Percentiles rank a stretch among this genome's conserved stretches.
Evolutionary conservation across 92 coral and sea anemone genomes (phyloP).

Genomic region (Siderastrea radians): DNA sequence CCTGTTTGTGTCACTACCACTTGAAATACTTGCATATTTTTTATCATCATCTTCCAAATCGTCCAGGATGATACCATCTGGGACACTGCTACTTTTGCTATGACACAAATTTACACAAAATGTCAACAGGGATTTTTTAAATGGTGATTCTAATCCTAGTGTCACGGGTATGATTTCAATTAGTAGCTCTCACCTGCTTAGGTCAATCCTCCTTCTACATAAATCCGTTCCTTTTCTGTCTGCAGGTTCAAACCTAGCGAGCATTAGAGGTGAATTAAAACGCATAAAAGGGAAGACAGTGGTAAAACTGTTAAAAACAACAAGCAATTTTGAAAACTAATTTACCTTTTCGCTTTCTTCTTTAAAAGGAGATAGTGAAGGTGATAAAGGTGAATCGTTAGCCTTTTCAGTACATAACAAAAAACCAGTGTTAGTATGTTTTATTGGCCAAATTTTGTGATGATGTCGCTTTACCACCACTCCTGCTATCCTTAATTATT

Average conservation of each 20-base stretch:
- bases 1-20: conserved; percentile 1
- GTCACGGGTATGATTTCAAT: not conserved
- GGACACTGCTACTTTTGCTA: conserved; percentile 11
- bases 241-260: not conserved
- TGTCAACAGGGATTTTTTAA: not conserved
- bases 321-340: not conserved
- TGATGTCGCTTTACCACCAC: no score
- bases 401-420: no score
- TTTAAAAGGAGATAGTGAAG: conserved; percentile 2
- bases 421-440: no score
- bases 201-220: not conserved
- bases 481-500: no score
- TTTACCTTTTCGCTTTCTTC: not conserved
- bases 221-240: no score
- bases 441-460: no score
- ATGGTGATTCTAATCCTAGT: not conserved
- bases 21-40: not conserved
- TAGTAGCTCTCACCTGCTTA: not conserved
- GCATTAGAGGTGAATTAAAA: not conserved
- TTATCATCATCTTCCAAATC: conserved; percentile 2
- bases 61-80: conserved; percentile 2
- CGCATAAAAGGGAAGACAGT: not conserved
- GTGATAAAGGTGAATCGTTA: conserved; percentile 4
- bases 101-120: not conserved
- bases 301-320: not conserved